Percentiles rank a stretch among this genome's conserved stretches.
Conservation (phyloP, 2,888 invertebrate genomes). For the Ochropacha duplaris region DNA sequence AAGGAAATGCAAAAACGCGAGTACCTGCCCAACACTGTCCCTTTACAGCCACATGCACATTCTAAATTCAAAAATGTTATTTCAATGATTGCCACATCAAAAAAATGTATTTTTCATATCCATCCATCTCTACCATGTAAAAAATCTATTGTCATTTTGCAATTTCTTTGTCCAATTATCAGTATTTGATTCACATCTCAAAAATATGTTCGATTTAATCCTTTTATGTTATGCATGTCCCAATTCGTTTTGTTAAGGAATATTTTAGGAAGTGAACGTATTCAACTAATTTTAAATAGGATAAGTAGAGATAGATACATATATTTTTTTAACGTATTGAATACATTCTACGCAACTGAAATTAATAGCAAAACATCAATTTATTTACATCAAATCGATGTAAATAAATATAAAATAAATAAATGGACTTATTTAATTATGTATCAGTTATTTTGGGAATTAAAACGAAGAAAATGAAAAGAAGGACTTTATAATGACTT, state of each 20-base stretch:
- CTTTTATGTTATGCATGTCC: constrained; percentile 50
- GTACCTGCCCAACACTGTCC: constrained; percentile 76
- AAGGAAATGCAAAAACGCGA: constrained; percentile 81
- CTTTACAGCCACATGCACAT: constrained; percentile 77
- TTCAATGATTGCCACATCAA: constrained; percentile 61
- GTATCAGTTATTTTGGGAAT: too few species aligned
- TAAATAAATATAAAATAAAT: too few species aligned
- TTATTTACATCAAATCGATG: too few species aligned
- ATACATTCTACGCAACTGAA: too few species aligned
- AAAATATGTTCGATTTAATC: constrained; percentile 57
- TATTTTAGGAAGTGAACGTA: too few species aligned
- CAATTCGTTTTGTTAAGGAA: constrained; percentile 10
- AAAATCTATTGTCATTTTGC: constrained; percentile 62
- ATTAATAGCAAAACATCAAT: too few species aligned
- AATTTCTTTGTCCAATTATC: constrained; percentile 55
- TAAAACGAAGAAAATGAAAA: too few species aligned
- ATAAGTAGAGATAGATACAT: too few species aligned
- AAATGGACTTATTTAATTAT: too few species aligned
- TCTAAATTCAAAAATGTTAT: constrained; percentile 68
- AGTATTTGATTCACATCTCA: constrained; percentile 24
- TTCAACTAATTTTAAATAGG: too few species aligned
- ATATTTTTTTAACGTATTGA: too few species aligned
- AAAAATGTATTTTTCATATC: constrained; percentile 61
- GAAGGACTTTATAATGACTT: too few species aligned
- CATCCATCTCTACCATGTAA: constrained; percentile 47